Evolutionary conservation across 2,888 invertebrate species (phyloP), one percentile per base, ranked within the genome.

Genomic region (Eurytoma adleriae): DNA sequence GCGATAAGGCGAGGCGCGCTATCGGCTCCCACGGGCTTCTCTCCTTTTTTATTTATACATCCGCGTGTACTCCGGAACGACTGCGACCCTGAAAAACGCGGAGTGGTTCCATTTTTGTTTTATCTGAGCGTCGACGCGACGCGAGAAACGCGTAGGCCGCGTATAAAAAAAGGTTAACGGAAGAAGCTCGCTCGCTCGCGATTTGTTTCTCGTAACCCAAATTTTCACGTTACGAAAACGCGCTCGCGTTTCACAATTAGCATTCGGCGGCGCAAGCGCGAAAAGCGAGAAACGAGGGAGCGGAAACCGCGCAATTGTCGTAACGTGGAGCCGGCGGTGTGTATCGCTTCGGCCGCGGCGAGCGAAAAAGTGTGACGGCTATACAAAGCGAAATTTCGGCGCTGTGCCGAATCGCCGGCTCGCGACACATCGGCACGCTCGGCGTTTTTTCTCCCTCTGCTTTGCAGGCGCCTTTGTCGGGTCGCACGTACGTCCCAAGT

Each of bases 381-480:
- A 16, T 24, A 24, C 24, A 52, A 57, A 61, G 68, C 30, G 14
- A 72, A 80, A 72, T 80, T 80, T 62, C 61, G 72, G 64, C 40
- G 64, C 40, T 56, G 61, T 61, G 61, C 24, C 78, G 57, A 78
- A 66, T 78, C 50, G 30, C 4, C 30, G 64, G 50, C 56, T 54
- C 76, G 14, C n/a, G 62, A 61, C 64, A 59, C 7, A 14, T 16
- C 27, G 27, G 18, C 14, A 48, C 30, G 30, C 7, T 30, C 30
- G 30, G 50, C 66, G 57, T 71, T 72, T 80, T 80, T 67, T 67
- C 71, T 80, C 64, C 71, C 67, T 71, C 71, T 66, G 64, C 79
- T 40, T 71, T 71, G 27, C 27, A 24, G 24, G 56, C 69, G 18
- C 54, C 40, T 40, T 40, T 40, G 40, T 40, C 40, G 40, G 40